These are phyloP conservation scores for Drosophila anomalipes DNA, from an alignment of 2,888 invertebrate genomes.

Conservation along the genomic window DNA sequence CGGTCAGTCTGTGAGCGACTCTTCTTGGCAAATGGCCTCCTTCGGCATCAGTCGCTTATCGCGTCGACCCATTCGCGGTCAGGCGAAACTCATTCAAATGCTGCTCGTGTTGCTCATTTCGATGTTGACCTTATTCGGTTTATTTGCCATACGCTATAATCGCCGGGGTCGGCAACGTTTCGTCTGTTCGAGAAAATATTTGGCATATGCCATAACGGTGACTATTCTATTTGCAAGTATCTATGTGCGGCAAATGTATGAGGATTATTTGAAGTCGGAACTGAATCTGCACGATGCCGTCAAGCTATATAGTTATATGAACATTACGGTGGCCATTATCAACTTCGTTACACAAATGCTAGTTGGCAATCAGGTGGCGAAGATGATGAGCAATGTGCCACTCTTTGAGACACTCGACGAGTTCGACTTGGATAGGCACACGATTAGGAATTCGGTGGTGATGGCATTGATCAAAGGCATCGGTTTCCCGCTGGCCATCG, in stretches of 20 bases:
- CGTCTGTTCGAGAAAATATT: constrained; percentile 53
- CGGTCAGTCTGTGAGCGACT: constrained; percentile 19
- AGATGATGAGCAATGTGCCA: constrained; percentile 59
- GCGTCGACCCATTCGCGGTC: constrained; percentile 36
- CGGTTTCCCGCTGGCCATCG: constrained; percentile 70
- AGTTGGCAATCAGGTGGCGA: constrained; percentile 40
- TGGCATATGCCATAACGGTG: constrained; percentile 63
- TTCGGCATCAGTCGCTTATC: constrained; percentile 32
- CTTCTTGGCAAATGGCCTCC: constrained; percentile 39
- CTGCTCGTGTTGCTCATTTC: constrained; percentile 44
- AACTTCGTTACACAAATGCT: constrained; percentile 66
- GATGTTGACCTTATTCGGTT: constrained; percentile 62
- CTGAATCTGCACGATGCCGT: constrained; percentile 75
- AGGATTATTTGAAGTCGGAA: constrained; percentile 60
- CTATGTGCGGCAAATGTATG: constrained; percentile 66
- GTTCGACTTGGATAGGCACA: constrained; percentile 54
- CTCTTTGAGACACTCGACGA: constrained; percentile 62
- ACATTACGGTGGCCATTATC: constrained; percentile 68
- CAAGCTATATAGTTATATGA: constrained; percentile 78
- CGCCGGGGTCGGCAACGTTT: constrained; percentile 51
- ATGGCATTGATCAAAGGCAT: constrained; percentile 65
- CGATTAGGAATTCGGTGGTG: constrained; percentile 43
- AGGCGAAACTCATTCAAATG: constrained; percentile 39
- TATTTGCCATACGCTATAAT: constrained; percentile 60
- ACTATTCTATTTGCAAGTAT: constrained; percentile 58